Conservation (phyloP, 2,888 invertebrate species). For the Heliconius aoede region DNA sequence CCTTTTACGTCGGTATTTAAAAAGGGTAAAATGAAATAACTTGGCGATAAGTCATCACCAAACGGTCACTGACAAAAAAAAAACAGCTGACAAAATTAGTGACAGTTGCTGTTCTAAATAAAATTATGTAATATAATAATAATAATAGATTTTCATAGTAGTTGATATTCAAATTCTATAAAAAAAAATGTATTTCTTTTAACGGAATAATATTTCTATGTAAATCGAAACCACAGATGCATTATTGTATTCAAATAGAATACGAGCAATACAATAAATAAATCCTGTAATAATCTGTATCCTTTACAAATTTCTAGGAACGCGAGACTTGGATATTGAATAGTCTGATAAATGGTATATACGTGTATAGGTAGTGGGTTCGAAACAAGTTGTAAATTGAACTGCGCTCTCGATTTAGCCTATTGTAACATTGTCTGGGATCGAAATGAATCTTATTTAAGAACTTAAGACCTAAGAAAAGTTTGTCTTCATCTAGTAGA, state of each 20-base stretch:
- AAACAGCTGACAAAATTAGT: background rate
- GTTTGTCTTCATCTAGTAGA: background rate
- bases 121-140: background rate
- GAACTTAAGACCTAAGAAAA: too few species aligned
- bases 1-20: too few species aligned
- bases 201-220: conserved; percentile 1
- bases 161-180: background rate
- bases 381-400: conserved; percentile 26
- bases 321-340: conserved; percentile 15
- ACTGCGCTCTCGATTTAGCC: conserved; percentile 27
- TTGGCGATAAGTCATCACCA: background rate
- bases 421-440: conserved; percentile 24
- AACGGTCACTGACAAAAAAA: too few species aligned
- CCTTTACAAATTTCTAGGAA: conserved; percentile 25
- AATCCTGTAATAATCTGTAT: conserved; percentile 23
- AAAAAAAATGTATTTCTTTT: background rate
- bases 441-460: conserved; percentile 24
- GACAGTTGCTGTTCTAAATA: background rate
- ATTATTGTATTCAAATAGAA: conserved; percentile 25
- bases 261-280: conserved; percentile 7
- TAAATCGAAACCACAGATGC: conserved; percentile 17
- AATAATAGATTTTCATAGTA: background rate
- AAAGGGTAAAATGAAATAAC: background rate
- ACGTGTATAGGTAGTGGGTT: background rate
- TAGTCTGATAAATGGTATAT: conserved; percentile 10